A percentile compares a stretch with the other conserved stretches of the same genome.
Evolutionary conservation across 1,140 invertebrate genomes (phyloP).

Genomic region (Oppia nitens): DNA sequence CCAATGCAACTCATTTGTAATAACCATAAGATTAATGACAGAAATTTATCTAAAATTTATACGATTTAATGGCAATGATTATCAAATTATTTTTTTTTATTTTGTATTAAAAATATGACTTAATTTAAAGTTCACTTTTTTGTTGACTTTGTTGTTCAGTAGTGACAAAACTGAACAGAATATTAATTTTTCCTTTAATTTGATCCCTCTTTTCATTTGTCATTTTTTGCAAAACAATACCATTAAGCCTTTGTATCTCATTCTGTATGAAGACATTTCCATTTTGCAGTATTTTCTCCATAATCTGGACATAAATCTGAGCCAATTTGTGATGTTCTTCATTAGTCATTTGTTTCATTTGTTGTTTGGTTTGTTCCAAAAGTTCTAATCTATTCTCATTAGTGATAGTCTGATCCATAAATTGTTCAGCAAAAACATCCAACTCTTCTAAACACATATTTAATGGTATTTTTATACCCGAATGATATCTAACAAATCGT

Average conservation of each 20-base stretch:
- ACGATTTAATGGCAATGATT: too few relatives aligned
- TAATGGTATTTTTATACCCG: conserved; percentile 60
- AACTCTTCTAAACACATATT: conserved; percentile 70
- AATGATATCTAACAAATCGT: conserved; percentile 39
- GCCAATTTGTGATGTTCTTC: conserved; percentile 41
- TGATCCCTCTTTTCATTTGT: conserved; percentile 69
- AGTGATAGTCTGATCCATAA: conserved; percentile 34
- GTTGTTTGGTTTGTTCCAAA: conserved; percentile 38
- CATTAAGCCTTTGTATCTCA: conserved; percentile 61
- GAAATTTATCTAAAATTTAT: too few relatives aligned
- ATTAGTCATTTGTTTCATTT: conserved; percentile 35
- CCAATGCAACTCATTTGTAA: too few relatives aligned
- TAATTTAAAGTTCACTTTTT: conserved; percentile 24
- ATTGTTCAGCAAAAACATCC: conserved; percentile 57
- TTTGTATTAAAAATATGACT: too few relatives aligned
- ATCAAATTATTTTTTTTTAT: too few relatives aligned
- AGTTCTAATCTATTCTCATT: conserved; percentile 39
- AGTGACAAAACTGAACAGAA: conserved; percentile 57
- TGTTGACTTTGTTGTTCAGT: conserved; percentile 9
- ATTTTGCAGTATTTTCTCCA: conserved; percentile 63
- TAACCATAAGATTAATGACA: too few relatives aligned
- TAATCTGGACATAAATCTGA: conserved; percentile 62
- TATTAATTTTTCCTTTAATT: conserved; percentile 60
- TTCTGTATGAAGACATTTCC: conserved; percentile 58
- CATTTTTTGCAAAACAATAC: conserved; percentile 64